Evolutionary conservation across 1,140 invertebrate species (phyloP), one percentile per base, ranked within the genome.

Genomic region (Drosophila mauritiana): DNA sequence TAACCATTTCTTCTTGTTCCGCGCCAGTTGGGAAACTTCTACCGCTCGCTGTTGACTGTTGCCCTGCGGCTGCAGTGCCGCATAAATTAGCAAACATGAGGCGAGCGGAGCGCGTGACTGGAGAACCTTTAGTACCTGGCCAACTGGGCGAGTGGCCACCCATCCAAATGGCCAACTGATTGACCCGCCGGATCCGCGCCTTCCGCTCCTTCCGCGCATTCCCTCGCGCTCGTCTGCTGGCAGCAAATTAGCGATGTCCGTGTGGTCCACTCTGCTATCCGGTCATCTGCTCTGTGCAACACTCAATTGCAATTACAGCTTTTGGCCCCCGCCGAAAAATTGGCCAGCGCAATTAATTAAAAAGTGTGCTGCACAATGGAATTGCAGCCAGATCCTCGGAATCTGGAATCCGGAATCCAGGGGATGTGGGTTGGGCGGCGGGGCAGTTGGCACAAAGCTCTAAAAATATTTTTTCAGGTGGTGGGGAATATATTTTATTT

Each of bases 41-140:
- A 62, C 59, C 63, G 51, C 36, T 69, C 51, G n/a, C 37, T 68
- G 64, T 64, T 65, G 62, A 55, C 56, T 64, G 59, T 63, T 17
- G 65, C 62, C 68, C 70, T 77, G 84, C 49, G 84, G 79, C 84
- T 73, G 79, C 83, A 69, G 59, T 49, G 64, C 56, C 84, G 83
- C 84, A 88, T 88, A 88, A 88, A 88, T 88, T 89, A 89, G 79
- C 83, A 68, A 88, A 88, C 84, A 89, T 79, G 83, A 69, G 78
- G 68, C 65, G 65, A 73, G 42, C 51, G 52, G 42, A 64, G 78
- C 74, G 74, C 67, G 77, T 77, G 77, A 80, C 77, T 76, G 55
- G 36, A 39, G 73, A 49, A 63, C 63, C 77, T 85, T 57, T 64
- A 62, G 54, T 61, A 10, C 8, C 10, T 15, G 13, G 12, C 27